These are phyloP conservation scores for Philopotamus ludificatus DNA, from an alignment of 1,140 invertebrate genomes.

Conservation along the genomic window DNA sequence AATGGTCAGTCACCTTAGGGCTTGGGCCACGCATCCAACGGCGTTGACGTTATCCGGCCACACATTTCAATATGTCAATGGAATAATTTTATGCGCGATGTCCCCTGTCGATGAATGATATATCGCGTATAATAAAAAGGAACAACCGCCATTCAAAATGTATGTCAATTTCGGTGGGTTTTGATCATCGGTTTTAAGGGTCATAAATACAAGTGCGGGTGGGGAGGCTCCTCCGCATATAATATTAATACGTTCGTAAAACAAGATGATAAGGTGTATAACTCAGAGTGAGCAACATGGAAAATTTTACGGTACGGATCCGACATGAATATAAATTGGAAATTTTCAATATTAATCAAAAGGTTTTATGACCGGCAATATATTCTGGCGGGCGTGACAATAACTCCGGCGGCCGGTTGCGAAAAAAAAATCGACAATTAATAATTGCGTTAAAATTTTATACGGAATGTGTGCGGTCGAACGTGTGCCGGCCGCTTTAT, in stretches of 20 bases:
- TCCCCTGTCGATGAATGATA: too few species aligned
- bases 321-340: constrained; percentile 36
- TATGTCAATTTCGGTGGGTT: constrained; percentile 11
- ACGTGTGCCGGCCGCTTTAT: too few species aligned
- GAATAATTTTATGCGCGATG: too few species aligned
- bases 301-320: constrained; percentile 28
- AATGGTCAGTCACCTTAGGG: too few species aligned
- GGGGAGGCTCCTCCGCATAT: constrained; percentile 18
- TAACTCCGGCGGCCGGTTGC: too few species aligned
- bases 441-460: too few species aligned
- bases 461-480: too few species aligned
- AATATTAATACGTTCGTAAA: constrained; percentile 35
- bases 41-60: too few species aligned
- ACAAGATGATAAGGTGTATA: constrained; percentile 32
- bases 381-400: background rate
- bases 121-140: too few species aligned
- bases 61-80: too few species aligned
- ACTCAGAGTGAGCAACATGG: constrained; percentile 22
- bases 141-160: background rate
- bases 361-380: constrained; percentile 20
- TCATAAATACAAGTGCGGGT: constrained; percentile 17
- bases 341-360: constrained; percentile 36
- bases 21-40: too few species aligned
- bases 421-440: background rate
- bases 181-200: constrained; percentile 11